A percentile compares a stretch with the other conserved stretches of the same genome.
Evolutionary conservation across 2,797 vertebrate species (phyloP).

Genomic region (Podarcis lilfordi): DNA sequence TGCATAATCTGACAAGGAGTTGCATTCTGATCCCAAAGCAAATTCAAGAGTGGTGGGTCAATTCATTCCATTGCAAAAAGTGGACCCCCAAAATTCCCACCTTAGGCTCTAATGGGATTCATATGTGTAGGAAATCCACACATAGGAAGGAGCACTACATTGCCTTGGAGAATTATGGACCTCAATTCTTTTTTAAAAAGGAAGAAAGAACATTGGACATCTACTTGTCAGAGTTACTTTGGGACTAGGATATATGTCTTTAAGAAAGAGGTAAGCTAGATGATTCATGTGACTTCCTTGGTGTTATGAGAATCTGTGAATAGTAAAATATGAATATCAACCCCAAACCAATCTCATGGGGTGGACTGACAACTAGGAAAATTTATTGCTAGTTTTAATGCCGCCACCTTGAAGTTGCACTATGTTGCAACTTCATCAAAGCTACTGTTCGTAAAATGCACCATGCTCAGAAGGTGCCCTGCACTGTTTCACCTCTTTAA

Average conservation of each 20-base stretch:
- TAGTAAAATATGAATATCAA: constrained; percentile 15
- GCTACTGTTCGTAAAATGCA: constrained; percentile 55
- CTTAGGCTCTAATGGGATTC: neutral
- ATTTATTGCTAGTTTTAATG: constrained; percentile 18
- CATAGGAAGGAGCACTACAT: neutral
- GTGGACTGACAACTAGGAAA: neutral
- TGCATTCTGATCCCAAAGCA: no score
- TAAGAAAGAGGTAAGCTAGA: neutral
- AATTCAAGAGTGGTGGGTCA: no score
- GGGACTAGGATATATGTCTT: neutral
- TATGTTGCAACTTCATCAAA: constrained; percentile 61
- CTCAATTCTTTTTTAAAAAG: neutral
- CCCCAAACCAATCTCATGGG: neutral
- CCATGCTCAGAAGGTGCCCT: constrained; percentile 31
- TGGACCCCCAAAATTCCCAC: no score
- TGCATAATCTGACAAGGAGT: no score
- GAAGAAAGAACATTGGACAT: neutral
- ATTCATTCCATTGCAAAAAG: no score
- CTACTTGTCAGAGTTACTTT: neutral
- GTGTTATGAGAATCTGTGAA: neutral
- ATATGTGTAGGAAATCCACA: neutral
- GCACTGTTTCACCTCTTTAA: constrained; percentile 47
- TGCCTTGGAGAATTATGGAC: neutral
- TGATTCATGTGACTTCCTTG: neutral
- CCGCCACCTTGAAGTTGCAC: constrained; percentile 57